Evolutionary conservation across 2,888 invertebrate genomes (phyloP), one percentile per base, ranked within the genome.

Genomic region (Caenorhabditis imperialis): DNA sequence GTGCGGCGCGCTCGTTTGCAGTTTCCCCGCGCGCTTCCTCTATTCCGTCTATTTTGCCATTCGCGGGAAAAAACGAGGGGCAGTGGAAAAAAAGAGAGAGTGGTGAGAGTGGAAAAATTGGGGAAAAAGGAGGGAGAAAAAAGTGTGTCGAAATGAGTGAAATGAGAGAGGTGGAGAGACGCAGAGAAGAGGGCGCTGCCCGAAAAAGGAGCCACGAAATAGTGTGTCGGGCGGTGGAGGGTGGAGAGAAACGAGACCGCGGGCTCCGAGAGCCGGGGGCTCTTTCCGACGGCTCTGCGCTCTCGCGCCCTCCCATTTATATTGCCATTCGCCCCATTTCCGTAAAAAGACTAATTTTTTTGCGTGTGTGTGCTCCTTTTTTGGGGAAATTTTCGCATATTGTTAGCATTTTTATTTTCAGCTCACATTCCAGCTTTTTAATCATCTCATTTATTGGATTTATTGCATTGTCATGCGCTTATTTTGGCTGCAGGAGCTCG

Each of bases 291-390:
- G 30, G 40, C 65, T 50, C 55, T 25, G 33, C 47, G 63, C 65
- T 48, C 65, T 48, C 30, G 62, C 25, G 22, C 53, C 54, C 33
- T 16, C 48, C 50, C 65, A 65, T 65, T 65, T 65, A 65, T 65
- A 65, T 65, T 65, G 65, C 55, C 65, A 65, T 57, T 65, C n/a
- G n/a, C n/a, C 57, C 65, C 65, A 65, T 65, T 65, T 65, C 65
- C 57, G 65, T 55, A 54, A 45, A 53, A 33, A 4, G 25, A 45
- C 48, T 18, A 35, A 20, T 50, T 22, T 50, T 18, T 23, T 44
- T n/a, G n/a, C n/a, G n/a, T n/a, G n/a, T n/a, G n/a, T n/a, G n/a
- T n/a, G 14, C 20, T 22, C 10, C 10, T 6, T 44, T 44, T 10
- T 22, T n/a, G n/a, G n/a, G n/a, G n/a, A n/a, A n/a, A n/a, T n/a